These are phyloP conservation scores for Panagrolaimus sp. DNA, from an alignment of 1,140 invertebrate species.

Conservation along the genomic window DNA sequence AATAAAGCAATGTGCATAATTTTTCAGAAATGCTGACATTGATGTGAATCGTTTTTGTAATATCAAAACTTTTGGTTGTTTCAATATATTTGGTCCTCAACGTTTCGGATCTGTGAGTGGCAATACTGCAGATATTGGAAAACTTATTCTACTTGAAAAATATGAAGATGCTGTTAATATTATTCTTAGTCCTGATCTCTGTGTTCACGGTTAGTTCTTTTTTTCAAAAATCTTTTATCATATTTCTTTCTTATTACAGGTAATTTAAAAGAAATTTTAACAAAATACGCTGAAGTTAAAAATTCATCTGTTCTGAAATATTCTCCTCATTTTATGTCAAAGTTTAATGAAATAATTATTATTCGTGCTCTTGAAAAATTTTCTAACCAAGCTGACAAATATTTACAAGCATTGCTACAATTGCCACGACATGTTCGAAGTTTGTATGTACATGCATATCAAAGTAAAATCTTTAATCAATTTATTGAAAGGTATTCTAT, in stretches of 20 bases:
- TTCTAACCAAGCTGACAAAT: neutral
- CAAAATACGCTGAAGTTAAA: no score
- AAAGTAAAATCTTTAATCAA: neutral
- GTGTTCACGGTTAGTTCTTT: no score
- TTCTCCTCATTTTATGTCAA: no score
- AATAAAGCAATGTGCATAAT: neutral
- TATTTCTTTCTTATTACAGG: no score
- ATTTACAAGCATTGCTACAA: neutral
- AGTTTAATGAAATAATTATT: neutral
- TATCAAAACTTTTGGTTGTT: neutral
- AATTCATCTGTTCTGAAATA: no score
- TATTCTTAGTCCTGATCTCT: neutral
- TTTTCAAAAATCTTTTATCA: no score
- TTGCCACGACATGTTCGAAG: neutral
- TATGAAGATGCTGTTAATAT: neutral
- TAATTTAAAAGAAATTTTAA: no score
- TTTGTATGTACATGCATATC: conserved; percentile 8
- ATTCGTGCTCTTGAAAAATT: neutral
- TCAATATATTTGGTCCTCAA: neutral
- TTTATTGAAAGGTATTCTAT: conserved; percentile 6
- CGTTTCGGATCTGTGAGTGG: neutral
- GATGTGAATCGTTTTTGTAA: neutral
- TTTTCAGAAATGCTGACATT: conserved; percentile 1
- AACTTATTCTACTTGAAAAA: neutral
- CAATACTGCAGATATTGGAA: neutral